These are phyloP conservation scores for Sebastolobus altivelis DNA, from an alignment of 2,797 vertebrate species.

Conservation along the genomic window DNA sequence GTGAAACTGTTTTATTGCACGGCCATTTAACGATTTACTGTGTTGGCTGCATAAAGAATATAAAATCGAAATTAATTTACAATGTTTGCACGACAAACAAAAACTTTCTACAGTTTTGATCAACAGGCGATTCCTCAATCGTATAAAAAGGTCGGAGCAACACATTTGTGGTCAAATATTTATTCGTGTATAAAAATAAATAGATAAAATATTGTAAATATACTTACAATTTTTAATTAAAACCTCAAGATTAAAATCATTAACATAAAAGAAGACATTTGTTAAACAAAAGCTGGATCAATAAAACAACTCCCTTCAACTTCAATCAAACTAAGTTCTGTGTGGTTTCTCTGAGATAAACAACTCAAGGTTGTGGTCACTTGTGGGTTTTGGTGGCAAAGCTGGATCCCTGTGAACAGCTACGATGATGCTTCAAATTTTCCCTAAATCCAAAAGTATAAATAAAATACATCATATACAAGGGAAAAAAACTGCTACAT, in stretches of 20 bases:
- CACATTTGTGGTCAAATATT: conserved; percentile 64
- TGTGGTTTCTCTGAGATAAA: conserved; percentile 18
- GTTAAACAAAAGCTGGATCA: neutral
- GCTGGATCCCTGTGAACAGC: neutral
- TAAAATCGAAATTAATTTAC: neutral
- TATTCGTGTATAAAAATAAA: conserved; percentile 76
- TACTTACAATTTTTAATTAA: conserved; percentile 67
- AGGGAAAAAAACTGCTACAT: neutral
- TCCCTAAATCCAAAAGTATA: conserved; percentile 20
- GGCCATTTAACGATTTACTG: neutral
- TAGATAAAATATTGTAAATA: conserved; percentile 77
- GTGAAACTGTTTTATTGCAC: neutral
- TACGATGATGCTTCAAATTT: neutral
- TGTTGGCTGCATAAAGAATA: neutral
- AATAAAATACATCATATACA: conserved; percentile 29
- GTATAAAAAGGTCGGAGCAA: neutral
- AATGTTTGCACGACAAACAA: conserved; percentile 2
- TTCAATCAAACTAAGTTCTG: neutral
- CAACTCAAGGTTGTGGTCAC: neutral
- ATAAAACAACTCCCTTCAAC: conserved; percentile 1
- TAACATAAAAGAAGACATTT: conserved; percentile 9
- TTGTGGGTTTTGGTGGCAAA: conserved; percentile 22
- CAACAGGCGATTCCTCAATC: neutral
- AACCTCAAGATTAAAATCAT: conserved; percentile 48
- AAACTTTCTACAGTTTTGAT: neutral